Base-by-base conservation (phyloP, 1,140 invertebrate species). In the Tyrophagus putrescentiae region DNA sequence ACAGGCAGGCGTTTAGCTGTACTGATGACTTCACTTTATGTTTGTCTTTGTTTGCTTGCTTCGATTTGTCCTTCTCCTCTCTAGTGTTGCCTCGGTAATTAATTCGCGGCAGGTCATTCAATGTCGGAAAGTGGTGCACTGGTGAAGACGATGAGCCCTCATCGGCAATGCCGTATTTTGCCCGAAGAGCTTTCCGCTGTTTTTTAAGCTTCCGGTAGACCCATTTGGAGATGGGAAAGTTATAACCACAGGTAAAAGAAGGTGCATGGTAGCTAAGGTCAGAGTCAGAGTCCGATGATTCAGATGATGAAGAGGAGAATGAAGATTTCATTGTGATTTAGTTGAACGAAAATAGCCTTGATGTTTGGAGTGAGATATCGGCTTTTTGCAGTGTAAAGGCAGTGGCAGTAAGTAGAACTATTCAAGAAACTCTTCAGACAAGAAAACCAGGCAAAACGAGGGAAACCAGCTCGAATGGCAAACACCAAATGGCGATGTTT, bases 121-220 rank as follows among this genome's bases (percentile, higher is more conserved):
- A 21, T 29, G 45, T 48, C 13, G 45, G 45, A 48, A 48, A 48
- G 18, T 48, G 45, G 21, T 48, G n/a, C n/a, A n/a, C n/a, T n/a
- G n/a, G n/a, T n/a, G 45, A 48, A 48, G 21, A 18, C 45, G 45
- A 48, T 48, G 45, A 21, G 45, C 7, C n/a, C n/a, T n/a, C n/a
- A n/a, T n/a, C n/a, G n/a, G n/a, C n/a, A n/a, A n/a, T n/a, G n/a
- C n/a, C n/a, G n/a, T n/a, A n/a, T 48, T 48, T 48, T 7, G 45
- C 45, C 18, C 18, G 23, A 39, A 39, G 13, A 13, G 13, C 13
- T 13, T 39, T 13, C 13, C 36, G 36, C 45, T 48, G 23, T 21
- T 48, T 48, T 6, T 48, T 7, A 21, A 48, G 23, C 21, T 48
- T 48, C 9, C 45, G 45, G 7, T 25, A 25, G 31, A 48, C 7